Evolutionary conservation across 1,140 invertebrate genomes (phyloP), one percentile per base, ranked within the genome.

Genomic region (Plectrocnemia conspersa): DNA sequence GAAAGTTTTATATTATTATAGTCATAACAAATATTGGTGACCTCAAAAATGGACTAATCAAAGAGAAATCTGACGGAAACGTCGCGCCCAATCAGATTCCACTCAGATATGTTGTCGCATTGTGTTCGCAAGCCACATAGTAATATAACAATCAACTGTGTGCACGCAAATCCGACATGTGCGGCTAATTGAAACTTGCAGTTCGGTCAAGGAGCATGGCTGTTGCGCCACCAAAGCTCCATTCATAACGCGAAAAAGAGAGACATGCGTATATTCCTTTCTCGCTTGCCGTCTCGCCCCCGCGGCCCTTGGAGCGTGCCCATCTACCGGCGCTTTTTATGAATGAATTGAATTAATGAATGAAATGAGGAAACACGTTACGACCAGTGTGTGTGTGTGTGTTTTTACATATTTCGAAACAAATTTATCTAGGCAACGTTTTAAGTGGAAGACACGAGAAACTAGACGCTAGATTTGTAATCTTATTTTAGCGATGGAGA

Each of bases 281-380:
- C 16, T 42, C 15, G 15, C 40, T 42, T 22, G 19, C 38, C 23
- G 24, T 44, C 40, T 29, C 40, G 21, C 40, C n/a, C 33, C 22
- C 10, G 19, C 15, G 44, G 29, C 42, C 33, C 42, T 45, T 55
- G 53, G 24, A 33, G 23, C 42, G 29, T 46, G 44, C 33, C 53
- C 42, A 36, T 18, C 53, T 46, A 35, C 29, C 23, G 29, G 16
- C 21, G 32, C 49, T 56, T 61, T 60, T 61, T 61, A 61, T 61
- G 59, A 61, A 61, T 61, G 59, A 61, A 56, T 61, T 54, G 59
- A 61, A 57, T 61, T 61, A 61, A 61, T 61, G 59, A 61, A 61
- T 61, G 59, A 61, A 61, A 57, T 57, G 59, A 61, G 59, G 50
- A 61, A 61, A 61, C 50, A 52, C 48, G 49, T 23, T 22, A n/a